Evolutionary conservation across 2,888 invertebrate species (phyloP), one percentile per base, ranked within the genome.

Genomic region (Acronicta leporina): DNA sequence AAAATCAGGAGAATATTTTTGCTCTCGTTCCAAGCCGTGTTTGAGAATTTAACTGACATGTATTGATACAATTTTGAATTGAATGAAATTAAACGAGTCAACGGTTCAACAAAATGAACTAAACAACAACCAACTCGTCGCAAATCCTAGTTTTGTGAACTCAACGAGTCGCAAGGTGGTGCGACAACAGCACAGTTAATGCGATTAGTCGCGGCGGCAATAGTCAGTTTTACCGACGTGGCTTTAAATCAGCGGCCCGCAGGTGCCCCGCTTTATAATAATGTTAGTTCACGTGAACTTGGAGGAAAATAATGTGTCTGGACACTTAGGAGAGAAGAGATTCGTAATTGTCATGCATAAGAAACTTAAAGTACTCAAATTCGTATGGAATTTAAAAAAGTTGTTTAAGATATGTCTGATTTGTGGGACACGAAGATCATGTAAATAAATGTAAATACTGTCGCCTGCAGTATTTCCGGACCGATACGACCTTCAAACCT

Each of bases 181-280:
- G 56, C 69, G 64, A 64, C 76, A 64, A 72, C 57, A 75, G 66
- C 69, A 60, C 61, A 62, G 48, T 53, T 63, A 64, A 63, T 64
- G 58, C 63, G 59, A 77, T 68, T 67, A 75, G 70, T 71, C 67
- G 71, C 49, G 47, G 49, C 30, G 58, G 43, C 66, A 73, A 81
- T 77, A 66, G 74, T 38, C 33, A 27, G 77, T 76, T 61, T 82
- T 77, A 77, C 40, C 33, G 47, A 42, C 68, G 49, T 38, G 66
- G 55, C 73, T 71, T 79, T 86, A 85, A 86, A 86, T 86, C 82
- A 78, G 73, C 48, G 74, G 52, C 73, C 63, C 78, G 72, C 85
- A 87, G 86, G 85, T 85, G 87, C 68, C 61, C 68, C 76, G 62
- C 77, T 86, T 82, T 78, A 84, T 87, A 85, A 84, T 75, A 76